These are phyloP conservation scores for Hydropsyche tenuis DNA, from an alignment of 1,140 invertebrate genomes.

Conservation along the genomic window DNA sequence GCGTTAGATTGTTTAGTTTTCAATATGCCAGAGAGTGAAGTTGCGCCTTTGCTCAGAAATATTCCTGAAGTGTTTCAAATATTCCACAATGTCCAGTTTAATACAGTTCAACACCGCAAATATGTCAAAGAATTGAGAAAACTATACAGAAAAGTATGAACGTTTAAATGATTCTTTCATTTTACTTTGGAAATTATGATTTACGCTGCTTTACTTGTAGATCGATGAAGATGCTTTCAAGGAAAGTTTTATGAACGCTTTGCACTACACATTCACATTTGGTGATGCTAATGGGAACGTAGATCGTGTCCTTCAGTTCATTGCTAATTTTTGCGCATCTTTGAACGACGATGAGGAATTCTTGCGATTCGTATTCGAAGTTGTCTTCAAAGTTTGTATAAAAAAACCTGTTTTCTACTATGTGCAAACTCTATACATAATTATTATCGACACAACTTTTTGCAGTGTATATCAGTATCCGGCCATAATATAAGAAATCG, in stretches of 20 bases:
- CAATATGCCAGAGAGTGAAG: not conserved
- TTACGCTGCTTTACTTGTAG: slow-evolving; percentile 56
- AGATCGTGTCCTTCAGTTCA: slow-evolving; percentile 69
- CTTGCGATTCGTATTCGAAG: slow-evolving; percentile 62
- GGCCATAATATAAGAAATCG: slow-evolving; percentile 72
- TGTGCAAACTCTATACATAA: not conserved
- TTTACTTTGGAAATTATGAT: too few species aligned
- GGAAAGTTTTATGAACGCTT: slow-evolving; percentile 63
- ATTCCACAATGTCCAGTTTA: slow-evolving; percentile 67
- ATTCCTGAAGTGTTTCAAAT: slow-evolving; percentile 62
- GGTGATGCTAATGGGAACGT: slow-evolving; percentile 70
- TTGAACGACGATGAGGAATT: slow-evolving; percentile 63
- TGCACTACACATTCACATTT: slow-evolving; percentile 64
- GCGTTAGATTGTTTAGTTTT: too few species aligned
- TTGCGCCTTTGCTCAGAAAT: slow-evolving; percentile 51
- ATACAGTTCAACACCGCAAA: slow-evolving; percentile 67
- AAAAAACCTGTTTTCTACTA: slow-evolving; percentile 18
- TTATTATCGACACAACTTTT: slow-evolving; percentile 33
- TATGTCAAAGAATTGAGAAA: slow-evolving; percentile 67
- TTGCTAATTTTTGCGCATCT: slow-evolving; percentile 68
- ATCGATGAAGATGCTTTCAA: slow-evolving; percentile 61
- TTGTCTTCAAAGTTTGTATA: slow-evolving; percentile 64
- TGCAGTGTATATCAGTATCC: slow-evolving; percentile 66
- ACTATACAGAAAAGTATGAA: slow-evolving; percentile 59
- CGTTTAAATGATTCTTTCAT: too few species aligned